Percentiles rank a stretch among this genome's conserved stretches.
Conservation (phyloP, 2,113 vertebrate species). For the Cinclus cinclus region DNA sequence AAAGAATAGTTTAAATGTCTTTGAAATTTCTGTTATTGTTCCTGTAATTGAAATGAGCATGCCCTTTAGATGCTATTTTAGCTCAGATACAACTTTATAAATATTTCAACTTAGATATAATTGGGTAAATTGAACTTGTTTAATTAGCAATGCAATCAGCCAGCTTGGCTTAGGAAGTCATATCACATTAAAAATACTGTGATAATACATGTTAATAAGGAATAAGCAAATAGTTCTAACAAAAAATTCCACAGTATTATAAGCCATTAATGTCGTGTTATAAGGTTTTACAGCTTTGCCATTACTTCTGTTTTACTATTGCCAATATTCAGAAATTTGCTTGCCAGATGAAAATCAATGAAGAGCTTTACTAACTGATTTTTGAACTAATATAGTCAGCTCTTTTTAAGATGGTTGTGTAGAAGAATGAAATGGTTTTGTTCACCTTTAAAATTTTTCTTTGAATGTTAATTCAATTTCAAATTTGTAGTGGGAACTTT, state of each 20-base stretch:
- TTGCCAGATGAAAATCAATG: background rate
- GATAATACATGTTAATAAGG: conserved; percentile 36
- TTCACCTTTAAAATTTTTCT: background rate
- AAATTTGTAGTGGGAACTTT: background rate
- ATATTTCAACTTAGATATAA: conserved; percentile 74
- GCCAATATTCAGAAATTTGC: background rate
- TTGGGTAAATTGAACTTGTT: conserved; percentile 73
- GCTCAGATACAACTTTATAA: conserved; percentile 67
- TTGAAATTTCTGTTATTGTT: background rate
- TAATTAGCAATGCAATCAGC: conserved; percentile 71
- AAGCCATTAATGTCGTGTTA: background rate
- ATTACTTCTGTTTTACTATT: background rate
- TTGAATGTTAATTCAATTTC: background rate
- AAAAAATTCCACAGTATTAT: background rate
- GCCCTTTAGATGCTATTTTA: conserved; percentile 73
- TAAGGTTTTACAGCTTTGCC: background rate
- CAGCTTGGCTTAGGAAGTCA: conserved; percentile 38
- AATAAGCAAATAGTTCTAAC: conserved; percentile 6
- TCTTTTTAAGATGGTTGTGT: background rate
- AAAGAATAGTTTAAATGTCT: background rate
- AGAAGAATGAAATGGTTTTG: background rate
- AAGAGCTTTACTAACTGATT: background rate
- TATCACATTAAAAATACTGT: conserved; percentile 28
- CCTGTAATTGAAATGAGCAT: conserved; percentile 54
- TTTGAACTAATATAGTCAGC: background rate